These are phyloP conservation scores for Homarus gammarus DNA, from an alignment of 2,888 invertebrate genomes.

Conservation along the genomic window DNA sequence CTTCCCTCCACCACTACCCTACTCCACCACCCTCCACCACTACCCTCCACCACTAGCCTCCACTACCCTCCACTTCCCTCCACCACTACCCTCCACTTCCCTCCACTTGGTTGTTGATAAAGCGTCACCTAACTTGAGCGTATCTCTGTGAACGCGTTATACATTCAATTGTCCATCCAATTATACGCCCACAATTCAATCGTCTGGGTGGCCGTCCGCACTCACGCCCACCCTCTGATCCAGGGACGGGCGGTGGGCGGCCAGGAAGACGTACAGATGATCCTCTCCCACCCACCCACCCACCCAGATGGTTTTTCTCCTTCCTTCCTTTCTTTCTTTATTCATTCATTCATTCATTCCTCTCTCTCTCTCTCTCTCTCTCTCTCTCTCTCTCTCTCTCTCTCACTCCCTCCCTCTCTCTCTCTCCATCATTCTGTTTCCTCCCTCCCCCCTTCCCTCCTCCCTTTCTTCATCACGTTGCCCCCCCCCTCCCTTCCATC, in stretches of 20 bases:
- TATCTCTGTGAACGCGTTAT: constrained; percentile 41
- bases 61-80: no score
- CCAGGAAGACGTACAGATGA: not conserved
- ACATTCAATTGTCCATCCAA: constrained; percentile 61
- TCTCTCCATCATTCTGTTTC: not conserved
- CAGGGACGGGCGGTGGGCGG: no score
- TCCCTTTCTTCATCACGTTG: not conserved
- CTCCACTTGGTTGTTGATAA: not conserved
- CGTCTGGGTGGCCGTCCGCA: constrained; percentile 40
- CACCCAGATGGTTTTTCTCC: not conserved
- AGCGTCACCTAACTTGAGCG: constrained; percentile 12
- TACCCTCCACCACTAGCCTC: no score
- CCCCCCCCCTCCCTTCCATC: not conserved
- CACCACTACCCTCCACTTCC: no score
- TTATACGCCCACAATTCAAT: constrained; percentile 60
- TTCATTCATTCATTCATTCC: not conserved
- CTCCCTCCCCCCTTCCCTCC: not conserved
- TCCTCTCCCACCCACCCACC: not conserved
- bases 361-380: not conserved
- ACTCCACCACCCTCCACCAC: no score
- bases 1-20: no score
- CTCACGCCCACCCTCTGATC: constrained; percentile 3
- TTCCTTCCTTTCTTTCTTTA: not conserved
- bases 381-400: not conserved
- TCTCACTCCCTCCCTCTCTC: not conserved